phyloP scores from a whole-genome alignment of 23 tunicate genomes.

The Ciona savignyi region DNA sequence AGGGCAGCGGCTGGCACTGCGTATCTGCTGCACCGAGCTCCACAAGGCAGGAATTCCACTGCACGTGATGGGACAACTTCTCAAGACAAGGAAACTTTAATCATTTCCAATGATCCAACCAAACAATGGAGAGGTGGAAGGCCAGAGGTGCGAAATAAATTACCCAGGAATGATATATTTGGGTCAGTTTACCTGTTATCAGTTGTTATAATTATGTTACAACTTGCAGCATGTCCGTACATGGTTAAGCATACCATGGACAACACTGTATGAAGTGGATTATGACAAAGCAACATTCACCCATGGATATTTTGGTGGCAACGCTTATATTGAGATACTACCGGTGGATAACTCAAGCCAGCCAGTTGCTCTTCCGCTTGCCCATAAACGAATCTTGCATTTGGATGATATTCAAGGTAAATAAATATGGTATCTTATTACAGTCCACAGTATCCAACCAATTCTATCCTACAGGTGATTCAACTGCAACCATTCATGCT shows the following conservation, averaged over 20 bases:
- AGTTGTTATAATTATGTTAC: no score
- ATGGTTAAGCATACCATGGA: conserved; percentile 24
- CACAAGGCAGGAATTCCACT: neutral
- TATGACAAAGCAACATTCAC: conserved; percentile 8
- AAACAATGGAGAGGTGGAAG: conserved; percentile 8
- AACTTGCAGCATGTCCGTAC: conserved; percentile 22
- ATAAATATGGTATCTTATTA: neutral
- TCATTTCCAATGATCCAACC: neutral
- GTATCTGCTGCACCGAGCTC: conserved; percentile 9
- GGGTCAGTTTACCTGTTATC: no score
- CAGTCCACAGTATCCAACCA: neutral
- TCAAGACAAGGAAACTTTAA: conserved; percentile 17
- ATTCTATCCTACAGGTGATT: no score
- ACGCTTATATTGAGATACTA: conserved; percentile 24
- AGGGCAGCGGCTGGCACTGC: conserved; percentile 24
- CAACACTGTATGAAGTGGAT: conserved; percentile 18
- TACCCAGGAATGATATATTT: no score
- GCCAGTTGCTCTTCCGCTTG: conserved; percentile 20
- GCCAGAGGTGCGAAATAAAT: conserved; percentile 25
- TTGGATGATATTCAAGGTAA: conserved; percentile 15
- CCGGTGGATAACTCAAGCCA: conserved; percentile 18
- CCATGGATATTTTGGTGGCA: conserved; percentile 17
- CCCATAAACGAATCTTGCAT: conserved; percentile 14
- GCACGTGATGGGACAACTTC: conserved; percentile 3
- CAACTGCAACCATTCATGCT: conserved; percentile 8